phyloP scores from a whole-genome alignment of 2,888 invertebrate genomes.

The Calameuta idolon region DNA sequence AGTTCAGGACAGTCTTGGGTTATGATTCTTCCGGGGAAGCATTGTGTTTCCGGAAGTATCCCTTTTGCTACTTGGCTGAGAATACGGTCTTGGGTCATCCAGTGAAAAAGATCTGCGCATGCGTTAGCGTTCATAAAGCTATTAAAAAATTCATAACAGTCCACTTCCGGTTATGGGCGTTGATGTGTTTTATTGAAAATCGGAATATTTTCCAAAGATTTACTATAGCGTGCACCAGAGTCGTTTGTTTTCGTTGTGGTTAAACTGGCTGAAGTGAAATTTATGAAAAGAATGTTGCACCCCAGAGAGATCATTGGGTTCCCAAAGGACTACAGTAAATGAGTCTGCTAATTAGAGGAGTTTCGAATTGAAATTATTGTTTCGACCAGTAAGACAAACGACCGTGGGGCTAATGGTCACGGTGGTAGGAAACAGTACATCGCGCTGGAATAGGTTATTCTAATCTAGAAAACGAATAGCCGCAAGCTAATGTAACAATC shows the following conservation, averaged over 20 bases:
- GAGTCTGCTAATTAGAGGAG: not conserved
- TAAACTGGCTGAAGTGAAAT: not conserved
- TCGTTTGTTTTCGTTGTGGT: not conserved
- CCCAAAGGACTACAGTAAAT: not conserved
- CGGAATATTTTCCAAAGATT: not conserved
- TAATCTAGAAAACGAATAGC: not conserved
- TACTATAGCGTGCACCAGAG: not conserved
- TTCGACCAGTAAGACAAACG: constrained; percentile 27
- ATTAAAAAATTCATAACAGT: not conserved
- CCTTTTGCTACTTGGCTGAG: not conserved
- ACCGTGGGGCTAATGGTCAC: not conserved
- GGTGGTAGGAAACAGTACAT: not conserved
- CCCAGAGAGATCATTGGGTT: not conserved
- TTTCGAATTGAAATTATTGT: constrained; percentile 30
- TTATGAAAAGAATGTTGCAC: not conserved
- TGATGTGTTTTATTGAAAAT: not conserved
- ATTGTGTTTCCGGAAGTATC: not conserved
- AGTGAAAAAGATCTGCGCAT: not conserved
- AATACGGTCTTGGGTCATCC: not conserved
- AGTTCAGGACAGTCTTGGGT: not conserved
- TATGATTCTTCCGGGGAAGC: not conserved
- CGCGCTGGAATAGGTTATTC: not conserved
- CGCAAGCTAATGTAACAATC: not conserved
- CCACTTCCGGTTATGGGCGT: not conserved
- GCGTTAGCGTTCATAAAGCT: not conserved